These are phyloP conservation scores for Lophochroa leadbeateri DNA, from an alignment of 2,113 vertebrate genomes.

Conservation along the genomic window DNA sequence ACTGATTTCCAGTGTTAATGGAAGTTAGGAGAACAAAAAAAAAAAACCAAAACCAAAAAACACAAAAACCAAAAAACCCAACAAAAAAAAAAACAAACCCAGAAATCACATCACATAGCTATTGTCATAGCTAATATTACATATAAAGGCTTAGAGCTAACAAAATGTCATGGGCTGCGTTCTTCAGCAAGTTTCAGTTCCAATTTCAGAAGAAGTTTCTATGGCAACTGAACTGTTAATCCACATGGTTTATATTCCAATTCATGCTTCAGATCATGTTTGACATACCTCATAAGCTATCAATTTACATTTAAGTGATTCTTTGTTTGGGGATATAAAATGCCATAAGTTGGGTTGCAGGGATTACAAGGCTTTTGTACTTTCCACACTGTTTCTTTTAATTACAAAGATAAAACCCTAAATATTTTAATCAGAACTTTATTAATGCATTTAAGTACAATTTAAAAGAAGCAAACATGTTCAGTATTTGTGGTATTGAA, in stretches of 20 bases:
- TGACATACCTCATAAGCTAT: neutral
- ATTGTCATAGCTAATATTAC: neutral
- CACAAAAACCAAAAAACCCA: too few relatives aligned
- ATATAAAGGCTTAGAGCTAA: neutral
- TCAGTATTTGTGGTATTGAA: neutral
- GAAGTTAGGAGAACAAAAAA: neutral
- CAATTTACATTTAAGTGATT: neutral
- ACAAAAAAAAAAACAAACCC: neutral
- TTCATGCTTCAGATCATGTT: neutral
- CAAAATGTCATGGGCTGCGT: neutral
- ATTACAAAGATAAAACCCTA: neutral
- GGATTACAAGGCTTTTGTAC: neutral
- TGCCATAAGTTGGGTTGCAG: neutral
- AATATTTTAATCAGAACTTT: neutral
- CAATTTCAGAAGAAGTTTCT: slow-evolving; percentile 27
- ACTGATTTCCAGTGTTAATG: neutral
- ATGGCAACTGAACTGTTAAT: slow-evolving; percentile 38
- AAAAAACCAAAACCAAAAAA: neutral
- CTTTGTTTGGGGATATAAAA: neutral
- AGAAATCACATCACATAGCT: neutral
- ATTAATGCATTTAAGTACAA: neutral
- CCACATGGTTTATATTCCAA: neutral
- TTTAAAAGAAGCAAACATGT: neutral
- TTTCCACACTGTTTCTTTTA: neutral
- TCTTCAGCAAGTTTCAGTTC: neutral